A percentile compares a stretch with the other conserved stretches of the same genome.
Conservation (phyloP, 1,140 invertebrate genomes). For the Palaemon carinicauda region DNA sequence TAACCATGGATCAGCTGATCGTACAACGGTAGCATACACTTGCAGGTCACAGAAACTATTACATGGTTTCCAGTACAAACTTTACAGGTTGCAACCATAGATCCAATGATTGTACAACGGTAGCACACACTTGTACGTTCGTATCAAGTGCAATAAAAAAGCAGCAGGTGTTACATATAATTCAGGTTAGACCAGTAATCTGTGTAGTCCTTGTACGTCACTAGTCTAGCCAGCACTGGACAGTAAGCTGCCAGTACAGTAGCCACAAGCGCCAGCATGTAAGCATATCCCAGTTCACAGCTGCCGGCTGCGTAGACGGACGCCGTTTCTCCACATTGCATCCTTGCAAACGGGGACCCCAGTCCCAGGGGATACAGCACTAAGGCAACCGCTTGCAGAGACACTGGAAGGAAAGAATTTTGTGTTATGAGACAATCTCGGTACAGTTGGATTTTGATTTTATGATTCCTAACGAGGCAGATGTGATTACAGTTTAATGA, state of each 20-base stretch:
- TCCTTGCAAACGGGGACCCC: constrained; percentile 63
- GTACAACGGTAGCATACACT: no score
- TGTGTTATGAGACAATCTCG: not conserved
- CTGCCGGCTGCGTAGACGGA: constrained; percentile 62
- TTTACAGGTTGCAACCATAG: no score
- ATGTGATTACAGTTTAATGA: no score
- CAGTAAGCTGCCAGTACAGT: constrained; percentile 65
- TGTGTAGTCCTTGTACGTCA: constrained; percentile 51
- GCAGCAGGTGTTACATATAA: constrained; percentile 7
- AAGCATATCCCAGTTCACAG: constrained; percentile 66
- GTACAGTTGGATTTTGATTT: no score
- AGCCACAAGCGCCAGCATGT: constrained; percentile 65
- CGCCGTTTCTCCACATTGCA: constrained; percentile 62
- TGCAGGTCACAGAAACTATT: no score
- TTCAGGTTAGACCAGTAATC: constrained; percentile 40
- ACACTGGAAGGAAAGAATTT: constrained; percentile 10
- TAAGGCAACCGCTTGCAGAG: constrained; percentile 61
- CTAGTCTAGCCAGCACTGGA: constrained; percentile 63
- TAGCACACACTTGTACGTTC: no score
- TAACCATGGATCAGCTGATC: no score
- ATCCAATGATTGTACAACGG: no score
- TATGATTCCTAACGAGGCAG: no score
- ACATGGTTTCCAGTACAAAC: no score
- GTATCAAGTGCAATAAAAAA: no score
- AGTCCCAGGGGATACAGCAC: constrained; percentile 65